Evolutionary conservation across 2,888 invertebrate genomes (phyloP), one percentile per base, ranked within the genome.

Genomic region (Strigamia crassipes): DNA sequence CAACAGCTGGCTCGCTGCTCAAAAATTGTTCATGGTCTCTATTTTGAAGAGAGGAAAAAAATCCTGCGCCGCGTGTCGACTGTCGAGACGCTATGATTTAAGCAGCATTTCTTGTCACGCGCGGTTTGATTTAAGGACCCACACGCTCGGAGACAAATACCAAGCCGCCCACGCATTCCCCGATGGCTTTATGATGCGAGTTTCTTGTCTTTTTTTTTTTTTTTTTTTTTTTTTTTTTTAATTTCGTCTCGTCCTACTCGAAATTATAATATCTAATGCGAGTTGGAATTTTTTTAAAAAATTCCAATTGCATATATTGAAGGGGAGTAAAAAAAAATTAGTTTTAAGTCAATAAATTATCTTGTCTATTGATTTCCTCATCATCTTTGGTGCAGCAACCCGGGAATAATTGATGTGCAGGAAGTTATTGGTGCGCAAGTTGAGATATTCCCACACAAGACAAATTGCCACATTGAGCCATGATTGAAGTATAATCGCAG

Each of bases 1-100:
- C 56, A 56, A 56, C 56, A 56, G 56, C 56, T 56, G 56, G 56
- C 56, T 56, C 56, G 56, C 56, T 56, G 56, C 56, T 56, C 56
- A 56, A 56, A 56, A 56, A 56, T 56, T 56, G 56, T 56, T 56
- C 56, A 56, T 56, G 56, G 56, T 56, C 56, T 56, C 56, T 56
- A 56, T 56, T 56, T 56, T n/a, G 56, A 18, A 56, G 18, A 9
- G 21, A 56, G 38, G 10, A 56, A 56, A 56, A 56, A 56, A 56
- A 18, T 15, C 56, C 38, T 5, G 38, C 38, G 38, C 38, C 10
- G 56, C n/a, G 18, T 56, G 56, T 56, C 56, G 56, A 56, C 4
- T 56, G 56, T 56, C 56, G 56, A 56, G 56, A 56, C 56, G 56
- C 18, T 56, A 56, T 56, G 56, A 56, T 56, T 56, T 56, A 56